Evolutionary conservation across 2,888 invertebrate genomes (phyloP).

Genomic region (Polia nebulosa): DNA sequence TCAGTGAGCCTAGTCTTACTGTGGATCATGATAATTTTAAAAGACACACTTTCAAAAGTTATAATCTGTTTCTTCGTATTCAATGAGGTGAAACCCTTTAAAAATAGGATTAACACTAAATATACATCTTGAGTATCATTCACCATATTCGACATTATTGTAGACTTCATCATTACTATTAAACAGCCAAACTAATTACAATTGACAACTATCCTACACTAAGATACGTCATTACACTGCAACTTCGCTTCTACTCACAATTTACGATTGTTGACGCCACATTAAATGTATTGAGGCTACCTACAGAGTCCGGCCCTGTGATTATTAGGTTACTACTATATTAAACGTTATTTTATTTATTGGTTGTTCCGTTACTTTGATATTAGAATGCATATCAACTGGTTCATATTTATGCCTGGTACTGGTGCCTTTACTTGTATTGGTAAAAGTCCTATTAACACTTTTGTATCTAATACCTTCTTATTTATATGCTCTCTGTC

Average conservation of each 20-base stretch:
- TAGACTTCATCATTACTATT: not conserved
- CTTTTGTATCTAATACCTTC: not conserved
- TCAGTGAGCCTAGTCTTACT: no score
- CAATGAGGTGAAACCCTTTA: no score
- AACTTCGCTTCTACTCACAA: constrained; percentile 49
- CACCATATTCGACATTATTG: not conserved
- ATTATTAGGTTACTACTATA: constrained; percentile 54
- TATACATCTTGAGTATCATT: not conserved
- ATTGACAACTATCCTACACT: constrained; percentile 8
- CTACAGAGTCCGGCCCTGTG: constrained; percentile 57
- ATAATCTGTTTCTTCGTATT: no score
- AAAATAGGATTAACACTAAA: no score
- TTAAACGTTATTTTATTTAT: constrained; percentile 57
- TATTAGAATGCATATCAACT: constrained; percentile 29
- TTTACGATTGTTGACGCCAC: constrained; percentile 71
- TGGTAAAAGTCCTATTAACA: not conserved
- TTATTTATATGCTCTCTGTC: no score
- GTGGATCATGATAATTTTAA: no score
- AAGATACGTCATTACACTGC: constrained; percentile 31
- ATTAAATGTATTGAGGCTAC: constrained; percentile 62
- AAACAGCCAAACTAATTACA: constrained; percentile 31
- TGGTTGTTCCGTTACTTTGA: constrained; percentile 32
- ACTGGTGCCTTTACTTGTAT: not conserved
- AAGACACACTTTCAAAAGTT: no score
- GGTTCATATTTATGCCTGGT: constrained; percentile 11